Evolutionary conservation across 2,797 vertebrate genomes (phyloP).

Genomic region (Apogon talboti): DNA sequence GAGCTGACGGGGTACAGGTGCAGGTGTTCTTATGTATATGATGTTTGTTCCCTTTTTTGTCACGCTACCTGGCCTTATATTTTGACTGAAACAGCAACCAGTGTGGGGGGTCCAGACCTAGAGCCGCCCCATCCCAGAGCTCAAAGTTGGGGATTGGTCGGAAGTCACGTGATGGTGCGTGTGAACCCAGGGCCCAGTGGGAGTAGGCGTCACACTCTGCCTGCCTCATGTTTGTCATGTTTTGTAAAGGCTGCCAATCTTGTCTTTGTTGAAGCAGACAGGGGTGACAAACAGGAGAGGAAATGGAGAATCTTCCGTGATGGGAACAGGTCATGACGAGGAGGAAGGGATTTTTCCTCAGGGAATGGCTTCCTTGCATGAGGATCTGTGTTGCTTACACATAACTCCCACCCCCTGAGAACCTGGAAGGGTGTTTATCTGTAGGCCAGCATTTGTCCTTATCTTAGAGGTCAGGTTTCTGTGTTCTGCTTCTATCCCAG

Average conservation of each 20-base stretch:
- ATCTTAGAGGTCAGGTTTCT: slow-evolving; percentile 47
- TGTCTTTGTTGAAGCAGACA: slow-evolving; percentile 69
- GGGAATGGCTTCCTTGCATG: slow-evolving; percentile 49
- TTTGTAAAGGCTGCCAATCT: slow-evolving; percentile 75
- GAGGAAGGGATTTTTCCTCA: slow-evolving; percentile 47
- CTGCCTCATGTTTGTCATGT: slow-evolving; percentile 67
- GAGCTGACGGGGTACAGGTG: slow-evolving; percentile 49
- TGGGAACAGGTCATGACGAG: slow-evolving; percentile 60
- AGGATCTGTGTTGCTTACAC: slow-evolving; percentile 45
- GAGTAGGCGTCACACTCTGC: slow-evolving; percentile 59
- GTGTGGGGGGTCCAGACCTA: slow-evolving; percentile 63
- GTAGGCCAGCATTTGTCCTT: slow-evolving; percentile 21
- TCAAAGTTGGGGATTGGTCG: slow-evolving; percentile 40
- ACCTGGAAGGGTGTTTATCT: slow-evolving; percentile 26
- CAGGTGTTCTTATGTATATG: slow-evolving; percentile 64
- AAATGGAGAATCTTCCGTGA: slow-evolving; percentile 66
- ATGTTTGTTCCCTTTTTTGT: slow-evolving; percentile 64
- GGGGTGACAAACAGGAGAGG: slow-evolving; percentile 63
- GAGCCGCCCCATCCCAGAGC: slow-evolving; percentile 31
- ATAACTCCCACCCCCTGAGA: slow-evolving; percentile 25
- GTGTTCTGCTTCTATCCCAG: slow-evolving; percentile 12
- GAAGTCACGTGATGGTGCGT: slow-evolving; percentile 60
- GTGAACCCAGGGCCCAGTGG: slow-evolving; percentile 63
- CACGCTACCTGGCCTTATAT: slow-evolving; percentile 65
- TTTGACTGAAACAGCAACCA: slow-evolving; percentile 67